phyloP scores from a whole-genome alignment of 2,888 invertebrate species.

The Sialis lutaria region DNA sequence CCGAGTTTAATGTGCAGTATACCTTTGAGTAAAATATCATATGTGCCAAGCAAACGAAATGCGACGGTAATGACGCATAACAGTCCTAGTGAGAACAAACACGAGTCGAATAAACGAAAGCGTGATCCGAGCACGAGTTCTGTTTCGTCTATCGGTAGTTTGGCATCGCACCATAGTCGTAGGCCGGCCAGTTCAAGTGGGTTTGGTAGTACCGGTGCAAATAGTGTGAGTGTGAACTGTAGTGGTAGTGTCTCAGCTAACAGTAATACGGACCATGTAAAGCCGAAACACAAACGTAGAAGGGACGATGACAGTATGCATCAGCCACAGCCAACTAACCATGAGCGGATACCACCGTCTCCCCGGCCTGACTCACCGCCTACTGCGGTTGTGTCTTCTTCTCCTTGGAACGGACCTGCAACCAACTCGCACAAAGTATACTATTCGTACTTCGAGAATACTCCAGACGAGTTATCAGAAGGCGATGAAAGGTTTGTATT shows the following conservation, averaged over 20 bases:
- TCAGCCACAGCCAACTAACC: constrained; percentile 36
- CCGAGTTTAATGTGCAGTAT: constrained; percentile 14
- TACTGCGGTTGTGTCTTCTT: constrained; percentile 10
- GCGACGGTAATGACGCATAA: constrained; percentile 5
- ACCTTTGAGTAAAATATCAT: constrained; percentile 10
- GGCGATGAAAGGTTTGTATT: constrained; percentile 38
- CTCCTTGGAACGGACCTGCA: constrained; percentile 5
- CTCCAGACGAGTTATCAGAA: constrained; percentile 42
- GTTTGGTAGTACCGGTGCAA: no score
- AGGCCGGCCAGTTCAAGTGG: constrained; percentile 15
- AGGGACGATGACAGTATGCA: constrained; percentile 14
- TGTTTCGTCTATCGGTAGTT: constrained; percentile 22
- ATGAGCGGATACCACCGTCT: constrained; percentile 31
- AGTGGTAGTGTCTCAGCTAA: constrained; percentile 19
- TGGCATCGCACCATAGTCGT: constrained; percentile 21
- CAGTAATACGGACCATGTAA: constrained; percentile 7
- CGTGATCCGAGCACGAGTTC: constrained; percentile 18
- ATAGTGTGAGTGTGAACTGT: not conserved
- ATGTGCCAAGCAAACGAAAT: constrained; percentile 10
- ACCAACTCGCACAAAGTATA: constrained; percentile 27
- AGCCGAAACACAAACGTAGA: constrained; percentile 9
- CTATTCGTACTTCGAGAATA: constrained; percentile 53
- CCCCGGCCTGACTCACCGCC: constrained; percentile 22
- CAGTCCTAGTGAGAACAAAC: constrained; percentile 11
- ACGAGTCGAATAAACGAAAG: constrained; percentile 20